Conservation (phyloP, 2,797 vertebrate species). For the Salarias fasciatus region DNA sequence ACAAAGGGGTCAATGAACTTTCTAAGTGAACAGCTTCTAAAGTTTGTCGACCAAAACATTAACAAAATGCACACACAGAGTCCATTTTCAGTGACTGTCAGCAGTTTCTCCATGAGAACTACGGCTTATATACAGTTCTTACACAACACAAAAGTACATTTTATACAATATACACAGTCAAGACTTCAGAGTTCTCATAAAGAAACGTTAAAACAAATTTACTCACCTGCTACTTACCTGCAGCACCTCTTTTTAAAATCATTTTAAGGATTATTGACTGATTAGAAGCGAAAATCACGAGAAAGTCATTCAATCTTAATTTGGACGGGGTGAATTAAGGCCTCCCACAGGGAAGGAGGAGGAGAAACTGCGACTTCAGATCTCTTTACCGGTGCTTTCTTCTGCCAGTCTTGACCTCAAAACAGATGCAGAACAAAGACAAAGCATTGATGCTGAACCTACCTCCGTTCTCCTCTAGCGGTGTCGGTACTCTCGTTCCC, state of each 20-base stretch:
- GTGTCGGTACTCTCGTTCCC: conserved; percentile 96
- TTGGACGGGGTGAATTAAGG: too few relatives aligned
- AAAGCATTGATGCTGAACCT: conserved; percentile 14
- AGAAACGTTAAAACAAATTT: not conserved
- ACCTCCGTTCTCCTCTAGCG: conserved; percentile 82
- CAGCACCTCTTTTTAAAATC: conserved; percentile 17
- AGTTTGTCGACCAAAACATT: conserved; percentile 40
- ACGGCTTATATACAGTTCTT: conserved; percentile 30
- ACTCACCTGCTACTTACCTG: conserved; percentile 78
- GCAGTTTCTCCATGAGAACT: conserved; percentile 23
- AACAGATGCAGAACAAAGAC: conserved; percentile 10
- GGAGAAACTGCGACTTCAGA: conserved; percentile 19
- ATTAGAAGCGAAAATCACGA: too few relatives aligned
- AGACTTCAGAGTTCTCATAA: not conserved
- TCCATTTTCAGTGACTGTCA: conserved; percentile 21
- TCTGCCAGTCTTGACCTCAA: conserved; percentile 4
- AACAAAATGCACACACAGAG: conserved; percentile 37
- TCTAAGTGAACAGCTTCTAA: conserved; percentile 45
- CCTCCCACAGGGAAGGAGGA: too few relatives aligned
- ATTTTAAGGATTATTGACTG: too few relatives aligned
- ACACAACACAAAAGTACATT: conserved; percentile 14
- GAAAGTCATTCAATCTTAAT: too few relatives aligned
- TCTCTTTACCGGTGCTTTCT: conserved; percentile 1
- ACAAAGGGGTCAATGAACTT: conserved; percentile 18
- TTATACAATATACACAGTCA: conserved; percentile 17